Evolutionary conservation across 1,140 invertebrate species (phyloP).

Genomic region (Danaus melanippus): DNA sequence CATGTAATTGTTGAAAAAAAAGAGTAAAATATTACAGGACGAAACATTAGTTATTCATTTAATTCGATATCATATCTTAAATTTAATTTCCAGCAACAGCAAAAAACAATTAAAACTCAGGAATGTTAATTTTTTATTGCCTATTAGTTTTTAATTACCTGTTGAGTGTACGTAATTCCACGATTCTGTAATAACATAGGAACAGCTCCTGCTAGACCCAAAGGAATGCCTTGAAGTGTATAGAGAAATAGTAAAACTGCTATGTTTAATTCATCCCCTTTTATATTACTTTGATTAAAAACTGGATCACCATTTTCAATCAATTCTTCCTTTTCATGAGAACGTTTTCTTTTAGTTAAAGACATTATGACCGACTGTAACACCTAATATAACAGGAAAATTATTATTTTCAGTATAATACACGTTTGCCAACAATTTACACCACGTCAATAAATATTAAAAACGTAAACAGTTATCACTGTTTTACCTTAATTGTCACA

Average conservation of each 20-base stretch:
- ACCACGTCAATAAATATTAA: slow-evolving; percentile 3
- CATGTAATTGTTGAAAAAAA: no score
- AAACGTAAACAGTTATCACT: neutral
- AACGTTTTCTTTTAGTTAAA: slow-evolving; percentile 54
- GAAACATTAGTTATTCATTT: neutral
- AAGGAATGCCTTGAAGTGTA: slow-evolving; percentile 95
- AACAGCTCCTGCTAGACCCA: slow-evolving; percentile 93
- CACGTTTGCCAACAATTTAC: neutral
- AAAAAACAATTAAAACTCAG: no score
- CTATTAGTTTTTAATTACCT: slow-evolving; percentile 34
- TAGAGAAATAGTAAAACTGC: slow-evolving; percentile 92
- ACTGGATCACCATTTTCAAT: slow-evolving; percentile 57
- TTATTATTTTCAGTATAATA: neutral
- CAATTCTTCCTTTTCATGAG: slow-evolving; percentile 50
- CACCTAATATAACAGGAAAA: slow-evolving; percentile 28
- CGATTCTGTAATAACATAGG: slow-evolving; percentile 96
- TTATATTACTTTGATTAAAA: slow-evolving; percentile 71
- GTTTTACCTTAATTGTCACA: slow-evolving; percentile 19
- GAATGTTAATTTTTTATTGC: no score
- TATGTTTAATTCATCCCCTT: slow-evolving; percentile 85
- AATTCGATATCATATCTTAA: neutral
- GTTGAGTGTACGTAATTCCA: slow-evolving; percentile 90
- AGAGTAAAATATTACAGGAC: no score
- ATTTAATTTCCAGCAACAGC: no score
- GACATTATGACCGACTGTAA: slow-evolving; percentile 46